Evolutionary conservation across 2,113 vertebrate genomes (phyloP).

Genomic region (Pardalotus punctatus): DNA sequence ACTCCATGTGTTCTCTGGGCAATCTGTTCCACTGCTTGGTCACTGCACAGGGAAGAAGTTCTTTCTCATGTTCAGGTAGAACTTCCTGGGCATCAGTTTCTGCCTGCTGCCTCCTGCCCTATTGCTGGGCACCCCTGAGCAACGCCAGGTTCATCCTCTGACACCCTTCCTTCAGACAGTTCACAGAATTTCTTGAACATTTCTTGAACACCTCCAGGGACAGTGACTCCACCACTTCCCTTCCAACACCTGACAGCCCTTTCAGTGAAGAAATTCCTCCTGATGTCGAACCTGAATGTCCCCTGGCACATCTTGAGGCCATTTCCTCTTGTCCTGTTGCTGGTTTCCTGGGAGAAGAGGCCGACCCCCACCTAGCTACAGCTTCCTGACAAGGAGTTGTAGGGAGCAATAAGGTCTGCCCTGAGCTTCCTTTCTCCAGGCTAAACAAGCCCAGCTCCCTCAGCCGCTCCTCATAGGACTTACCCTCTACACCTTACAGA

Average conservation of each 20-base stretch:
- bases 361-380: fast-evolving
- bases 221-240: neutral
- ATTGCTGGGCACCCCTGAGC: neutral
- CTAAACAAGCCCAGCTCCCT: neutral
- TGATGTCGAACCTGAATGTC: neutral
- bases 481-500: neutral
- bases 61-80: neutral
- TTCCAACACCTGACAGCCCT: neutral
- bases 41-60: neutral
- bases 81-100: neutral
- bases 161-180: neutral
- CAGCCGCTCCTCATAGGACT: neutral
- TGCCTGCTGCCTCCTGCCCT: neutral
- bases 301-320: neutral
- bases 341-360: neutral
- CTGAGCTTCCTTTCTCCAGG: neutral
- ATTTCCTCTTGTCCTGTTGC: neutral
- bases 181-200: neutral
- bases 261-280: neutral
- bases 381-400: neutral
- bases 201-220: neutral
- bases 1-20: neutral
- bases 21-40: neutral
- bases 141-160: neutral
- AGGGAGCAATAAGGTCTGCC: neutral